Conservation (phyloP, 2,888 invertebrate species). For the Euclidia mi region DNA sequence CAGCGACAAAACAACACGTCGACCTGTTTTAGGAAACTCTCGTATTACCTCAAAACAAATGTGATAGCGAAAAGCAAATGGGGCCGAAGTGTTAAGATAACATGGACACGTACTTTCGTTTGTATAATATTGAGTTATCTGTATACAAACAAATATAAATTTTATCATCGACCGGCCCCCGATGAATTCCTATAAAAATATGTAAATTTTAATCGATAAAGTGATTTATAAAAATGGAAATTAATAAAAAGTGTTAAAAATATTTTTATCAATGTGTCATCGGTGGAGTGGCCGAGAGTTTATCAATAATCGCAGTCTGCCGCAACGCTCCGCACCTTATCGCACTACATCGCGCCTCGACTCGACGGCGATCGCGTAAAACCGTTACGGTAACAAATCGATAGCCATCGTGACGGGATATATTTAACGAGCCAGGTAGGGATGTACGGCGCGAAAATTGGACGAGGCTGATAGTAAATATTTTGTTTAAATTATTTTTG, state of each 20-base stretch:
- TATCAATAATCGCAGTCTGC: slow-evolving; percentile 44
- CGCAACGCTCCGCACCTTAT: no score
- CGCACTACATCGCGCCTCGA: background rate
- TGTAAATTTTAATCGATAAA: slow-evolving; percentile 49
- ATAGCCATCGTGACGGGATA: slow-evolving; percentile 29
- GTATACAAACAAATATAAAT: slow-evolving; percentile 40
- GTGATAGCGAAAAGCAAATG: background rate
- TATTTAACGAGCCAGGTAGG: slow-evolving; percentile 14
- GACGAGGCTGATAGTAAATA: background rate
- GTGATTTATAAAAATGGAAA: slow-evolving; percentile 49
- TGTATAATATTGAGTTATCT: no score
- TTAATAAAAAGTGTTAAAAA: slow-evolving; percentile 41
- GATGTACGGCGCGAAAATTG: slow-evolving; percentile 25
- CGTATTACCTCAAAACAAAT: background rate
- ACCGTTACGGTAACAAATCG: slow-evolving; percentile 47
- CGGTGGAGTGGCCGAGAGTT: slow-evolving; percentile 27
- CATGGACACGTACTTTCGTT: slow-evolving; percentile 18
- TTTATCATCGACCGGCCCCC: slow-evolving; percentile 23
- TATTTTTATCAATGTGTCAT: slow-evolving; percentile 51
- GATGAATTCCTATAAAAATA: slow-evolving; percentile 35
- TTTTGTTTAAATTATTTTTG: background rate
- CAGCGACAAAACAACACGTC: background rate
- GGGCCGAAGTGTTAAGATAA: slow-evolving; percentile 20
- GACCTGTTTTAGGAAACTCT: background rate
- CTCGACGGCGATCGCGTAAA: slow-evolving; percentile 39